Evolutionary conservation across 2,888 invertebrate species (phyloP).

Genomic region (Tiphia femorata): DNA sequence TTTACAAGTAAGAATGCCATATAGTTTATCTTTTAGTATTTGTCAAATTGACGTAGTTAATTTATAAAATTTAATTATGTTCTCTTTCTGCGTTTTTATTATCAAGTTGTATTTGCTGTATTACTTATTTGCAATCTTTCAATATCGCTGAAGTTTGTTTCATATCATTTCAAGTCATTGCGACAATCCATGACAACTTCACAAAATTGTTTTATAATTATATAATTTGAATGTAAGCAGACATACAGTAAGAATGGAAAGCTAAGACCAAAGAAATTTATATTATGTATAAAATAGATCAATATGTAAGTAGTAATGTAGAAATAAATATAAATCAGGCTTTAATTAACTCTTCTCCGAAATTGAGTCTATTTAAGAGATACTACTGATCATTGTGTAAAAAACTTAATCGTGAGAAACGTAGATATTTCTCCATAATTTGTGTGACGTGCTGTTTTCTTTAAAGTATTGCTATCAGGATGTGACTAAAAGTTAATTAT

Average conservation of each 20-base stretch:
- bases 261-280: slow-evolving; percentile 63
- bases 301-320: slow-evolving; percentile 30
- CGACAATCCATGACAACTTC: slow-evolving; percentile 39
- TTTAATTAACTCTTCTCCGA: slow-evolving; percentile 6
- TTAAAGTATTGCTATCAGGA: slow-evolving; percentile 11
- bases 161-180: slow-evolving; percentile 36
- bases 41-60: too few relatives aligned
- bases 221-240: slow-evolving; percentile 37
- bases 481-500: slow-evolving; percentile 31
- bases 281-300: slow-evolving; percentile 55
- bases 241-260: slow-evolving; percentile 42
- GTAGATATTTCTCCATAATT: background rate
- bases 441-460: background rate
- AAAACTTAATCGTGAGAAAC: background rate
- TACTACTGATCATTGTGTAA: background rate
- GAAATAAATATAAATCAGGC: slow-evolving; percentile 20
- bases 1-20: too few relatives aligned
- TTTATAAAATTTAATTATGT: too few relatives aligned
- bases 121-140: background rate
- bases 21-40: too few relatives aligned
- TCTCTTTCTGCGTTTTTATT: too few relatives aligned
- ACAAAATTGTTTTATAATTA: slow-evolving; percentile 25
- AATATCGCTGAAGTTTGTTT: too few relatives aligned
- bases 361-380: background rate
- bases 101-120: background rate